Conservation (phyloP, 2,113 vertebrate genomes). For the Candoia aspera region DNA sequence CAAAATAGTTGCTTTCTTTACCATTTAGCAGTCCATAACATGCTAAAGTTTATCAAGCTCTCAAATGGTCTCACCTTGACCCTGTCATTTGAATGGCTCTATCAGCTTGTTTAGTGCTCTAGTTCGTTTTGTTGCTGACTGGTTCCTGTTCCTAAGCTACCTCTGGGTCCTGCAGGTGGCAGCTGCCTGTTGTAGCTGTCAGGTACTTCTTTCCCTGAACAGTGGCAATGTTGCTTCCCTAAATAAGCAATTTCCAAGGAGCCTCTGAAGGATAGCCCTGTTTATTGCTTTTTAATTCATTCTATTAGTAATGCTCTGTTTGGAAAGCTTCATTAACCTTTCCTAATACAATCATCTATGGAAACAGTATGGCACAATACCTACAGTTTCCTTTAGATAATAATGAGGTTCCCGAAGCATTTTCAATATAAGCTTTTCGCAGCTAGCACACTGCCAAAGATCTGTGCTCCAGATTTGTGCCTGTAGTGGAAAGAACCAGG, state of each 20-base stretch:
- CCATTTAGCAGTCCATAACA: background rate
- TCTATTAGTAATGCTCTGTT: slow-evolving; percentile 22
- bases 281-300: slow-evolving; percentile 32
- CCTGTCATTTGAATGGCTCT: background rate
- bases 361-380: background rate
- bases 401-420: background rate
- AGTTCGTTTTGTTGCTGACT: background rate
- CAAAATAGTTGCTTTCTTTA: background rate
- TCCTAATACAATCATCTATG: background rate
- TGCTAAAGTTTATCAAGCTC: background rate
- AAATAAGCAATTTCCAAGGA: background rate
- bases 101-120: background rate
- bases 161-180: background rate
- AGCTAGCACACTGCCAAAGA: background rate
- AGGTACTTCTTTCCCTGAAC: background rate
- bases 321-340: slow-evolving; percentile 7
- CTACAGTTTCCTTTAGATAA: background rate
- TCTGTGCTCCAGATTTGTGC: background rate
- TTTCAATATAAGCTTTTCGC: background rate
- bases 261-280: background rate
- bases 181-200: background rate
- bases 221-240: background rate
- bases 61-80: background rate
- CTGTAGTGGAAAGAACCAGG: background rate
- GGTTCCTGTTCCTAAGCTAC: background rate